phyloP scores from a whole-genome alignment of 2,888 invertebrate species.

The Cremastobaeus sp. region DNA sequence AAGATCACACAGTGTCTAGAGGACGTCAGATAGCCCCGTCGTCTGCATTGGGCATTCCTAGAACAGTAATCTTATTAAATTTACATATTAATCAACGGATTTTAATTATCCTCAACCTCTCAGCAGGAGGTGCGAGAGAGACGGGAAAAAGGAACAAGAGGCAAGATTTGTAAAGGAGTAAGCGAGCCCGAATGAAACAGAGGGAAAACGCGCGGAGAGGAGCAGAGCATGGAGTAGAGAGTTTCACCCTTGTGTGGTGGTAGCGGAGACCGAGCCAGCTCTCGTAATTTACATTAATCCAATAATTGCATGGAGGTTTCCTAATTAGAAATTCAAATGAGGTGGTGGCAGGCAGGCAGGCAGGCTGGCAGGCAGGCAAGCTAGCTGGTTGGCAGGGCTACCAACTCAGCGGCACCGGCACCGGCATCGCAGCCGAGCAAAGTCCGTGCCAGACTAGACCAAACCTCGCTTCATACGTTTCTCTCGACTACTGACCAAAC shows the following conservation, averaged over 20 bases:
- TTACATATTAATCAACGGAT: constrained; percentile 99
- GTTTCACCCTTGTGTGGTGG: constrained; percentile 77
- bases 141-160: constrained; percentile 26
- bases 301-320: constrained; percentile 95
- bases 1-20: constrained; percentile 55
- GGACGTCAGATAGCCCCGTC: constrained; percentile 64
- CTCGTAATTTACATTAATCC: constrained; percentile 95
- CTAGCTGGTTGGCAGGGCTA: constrained; percentile 74
- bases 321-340: constrained; percentile 95
- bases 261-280: constrained; percentile 81
- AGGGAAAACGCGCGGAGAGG: constrained; percentile 64
- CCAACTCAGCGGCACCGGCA: constrained; percentile 73
- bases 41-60: constrained; percentile 84
- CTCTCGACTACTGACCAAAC: constrained; percentile 57
- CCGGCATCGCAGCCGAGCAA: constrained; percentile 69
- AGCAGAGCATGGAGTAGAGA: constrained; percentile 64
- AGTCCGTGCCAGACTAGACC: constrained; percentile 73
- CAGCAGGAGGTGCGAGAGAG: constrained; percentile 62
- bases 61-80: constrained; percentile 98
- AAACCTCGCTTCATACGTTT: constrained; percentile 67
- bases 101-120: constrained; percentile 93
- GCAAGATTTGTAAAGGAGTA: constrained; percentile 62
- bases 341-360: constrained; percentile 84
- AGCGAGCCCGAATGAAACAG: constrained; percentile 63
- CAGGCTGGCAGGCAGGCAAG: constrained; percentile 61